Evolutionary conservation across 2,888 invertebrate genomes (phyloP), one percentile per base, ranked within the genome.

Genomic region (Piscicola geometra): DNA sequence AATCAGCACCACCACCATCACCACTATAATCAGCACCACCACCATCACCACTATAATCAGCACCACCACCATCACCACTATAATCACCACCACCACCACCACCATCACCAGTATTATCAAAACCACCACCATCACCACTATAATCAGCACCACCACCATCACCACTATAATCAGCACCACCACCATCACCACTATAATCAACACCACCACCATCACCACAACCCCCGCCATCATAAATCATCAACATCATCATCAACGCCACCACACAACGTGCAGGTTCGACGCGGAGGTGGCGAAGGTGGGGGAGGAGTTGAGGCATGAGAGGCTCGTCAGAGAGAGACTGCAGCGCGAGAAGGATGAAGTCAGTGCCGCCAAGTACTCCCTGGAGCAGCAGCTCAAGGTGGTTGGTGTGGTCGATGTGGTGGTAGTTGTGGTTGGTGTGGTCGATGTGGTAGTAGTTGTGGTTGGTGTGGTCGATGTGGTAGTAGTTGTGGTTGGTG

Each of bases 331-430:
- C 76, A 90, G 90, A 81, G 95, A 96, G 80, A 88, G 93, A 78
- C 86, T 92, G 50, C 89, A 91, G 18, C 88, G 93, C 36, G 95
- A 96, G 83, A 90, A 91, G 79, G 95, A 96, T 85, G 89, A 92
- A 77, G 89, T 92, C 35, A 88, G 91, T 81, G 91, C 93, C 1
- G 93, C 94, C 84, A 94, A 93, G 83, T 93, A 91, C 83, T 90
- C 91, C 1, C 86, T 93, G 73, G 94, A 95, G 83, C 93, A 93
- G 86, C 90, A 90, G 82, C 88, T 94, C 36, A 81, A 82, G 82
- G 84, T 84, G n/a, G 64, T 9, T 64, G n/a, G n/a, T 28, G 64
- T 30, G 64, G n/a, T 64, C 9, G 64, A 12, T 64, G 64, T 64
- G 5, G 64, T 21, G 9, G 64, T 3, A 9, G 64, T 64, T 3